Percentiles rank a stretch among this genome's conserved stretches.
These are phyloP conservation scores for Gobius niger DNA, from an alignment of 2,113 vertebrate genomes.

Conservation along the genomic window DNA sequence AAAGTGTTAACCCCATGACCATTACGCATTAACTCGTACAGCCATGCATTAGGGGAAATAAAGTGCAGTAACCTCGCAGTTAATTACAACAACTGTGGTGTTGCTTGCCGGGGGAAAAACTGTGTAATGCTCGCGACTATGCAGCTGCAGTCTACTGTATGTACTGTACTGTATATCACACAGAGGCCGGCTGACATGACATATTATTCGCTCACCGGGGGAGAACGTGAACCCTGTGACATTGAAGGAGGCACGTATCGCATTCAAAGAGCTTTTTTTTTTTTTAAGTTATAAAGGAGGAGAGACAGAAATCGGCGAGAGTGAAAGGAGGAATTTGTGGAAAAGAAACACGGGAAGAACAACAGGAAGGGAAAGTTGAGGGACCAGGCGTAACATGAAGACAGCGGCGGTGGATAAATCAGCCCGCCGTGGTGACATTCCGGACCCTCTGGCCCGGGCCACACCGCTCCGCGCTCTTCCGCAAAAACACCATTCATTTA, in stretches of 20 bases:
- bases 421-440: slow-evolving; percentile 66
- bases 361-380: slow-evolving; percentile 79
- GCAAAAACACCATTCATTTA: slow-evolving; percentile 77
- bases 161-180: slow-evolving; percentile 23
- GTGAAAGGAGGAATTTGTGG: slow-evolving; percentile 65
- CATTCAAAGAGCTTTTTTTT: slow-evolving; percentile 46
- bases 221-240: slow-evolving; percentile 53
- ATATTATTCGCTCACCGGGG: slow-evolving; percentile 36
- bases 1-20: slow-evolving; percentile 20
- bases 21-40: slow-evolving; percentile 33
- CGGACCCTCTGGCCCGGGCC: slow-evolving; percentile 52
- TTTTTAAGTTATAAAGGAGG: slow-evolving; percentile 12
- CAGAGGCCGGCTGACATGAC: slow-evolving; percentile 16
- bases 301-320: slow-evolving; percentile 46
- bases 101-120: slow-evolving; percentile 7
- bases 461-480: slow-evolving; percentile 64
- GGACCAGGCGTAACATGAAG: slow-evolving; percentile 75
- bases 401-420: slow-evolving; percentile 78
- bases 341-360: slow-evolving; percentile 79
- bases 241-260: slow-evolving; percentile 32
- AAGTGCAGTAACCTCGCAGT: slow-evolving; percentile 41
- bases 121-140: slow-evolving; percentile 46
- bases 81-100: slow-evolving; percentile 24
- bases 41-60: slow-evolving; percentile 23
- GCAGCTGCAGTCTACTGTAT: slow-evolving; percentile 31